These are phyloP conservation scores for Cryptocephalus moraei DNA, from an alignment of 2,888 invertebrate species.

Conservation along the genomic window DNA sequence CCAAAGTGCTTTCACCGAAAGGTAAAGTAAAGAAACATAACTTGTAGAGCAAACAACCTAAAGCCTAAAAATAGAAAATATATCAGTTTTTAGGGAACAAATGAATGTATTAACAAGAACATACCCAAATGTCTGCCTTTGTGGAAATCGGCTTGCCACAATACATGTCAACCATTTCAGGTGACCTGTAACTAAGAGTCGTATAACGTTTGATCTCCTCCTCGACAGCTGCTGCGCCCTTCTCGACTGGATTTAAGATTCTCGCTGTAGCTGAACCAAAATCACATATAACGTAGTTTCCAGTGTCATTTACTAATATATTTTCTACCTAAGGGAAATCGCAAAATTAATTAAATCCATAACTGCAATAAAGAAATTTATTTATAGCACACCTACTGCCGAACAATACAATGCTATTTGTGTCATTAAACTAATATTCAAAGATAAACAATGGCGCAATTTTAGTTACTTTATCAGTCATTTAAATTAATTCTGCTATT, in stretches of 20 bases:
- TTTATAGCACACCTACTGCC: too few species aligned
- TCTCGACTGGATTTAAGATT: conserved; percentile 54
- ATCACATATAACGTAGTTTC: conserved; percentile 81
- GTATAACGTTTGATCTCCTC: conserved; percentile 84
- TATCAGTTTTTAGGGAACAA: neutral
- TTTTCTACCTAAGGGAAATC: conserved; percentile 63
- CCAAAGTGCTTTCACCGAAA: conserved; percentile 86
- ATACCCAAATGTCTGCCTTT: conserved; percentile 81
- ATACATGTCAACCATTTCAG: conserved; percentile 91
- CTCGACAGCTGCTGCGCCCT: conserved; percentile 61
- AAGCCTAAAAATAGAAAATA: conserved; percentile 47
- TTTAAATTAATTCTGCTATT: too few species aligned
- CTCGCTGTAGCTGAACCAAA: conserved; percentile 90
- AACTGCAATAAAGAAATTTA: neutral
- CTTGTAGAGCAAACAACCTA: conserved; percentile 82
- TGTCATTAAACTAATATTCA: too few species aligned
- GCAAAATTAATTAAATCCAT: neutral
- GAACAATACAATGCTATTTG: too few species aligned
- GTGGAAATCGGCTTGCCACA: conserved; percentile 71
- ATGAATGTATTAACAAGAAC: too few species aligned
- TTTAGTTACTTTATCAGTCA: too few species aligned
- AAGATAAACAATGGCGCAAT: too few species aligned
- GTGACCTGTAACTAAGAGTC: conserved; percentile 79
- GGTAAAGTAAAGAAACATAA: conserved; percentile 83
- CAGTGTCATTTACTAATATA: conserved; percentile 68